Evolutionary conservation across 2,888 invertebrate genomes (phyloP).

Genomic region (Beris chalybata): DNA sequence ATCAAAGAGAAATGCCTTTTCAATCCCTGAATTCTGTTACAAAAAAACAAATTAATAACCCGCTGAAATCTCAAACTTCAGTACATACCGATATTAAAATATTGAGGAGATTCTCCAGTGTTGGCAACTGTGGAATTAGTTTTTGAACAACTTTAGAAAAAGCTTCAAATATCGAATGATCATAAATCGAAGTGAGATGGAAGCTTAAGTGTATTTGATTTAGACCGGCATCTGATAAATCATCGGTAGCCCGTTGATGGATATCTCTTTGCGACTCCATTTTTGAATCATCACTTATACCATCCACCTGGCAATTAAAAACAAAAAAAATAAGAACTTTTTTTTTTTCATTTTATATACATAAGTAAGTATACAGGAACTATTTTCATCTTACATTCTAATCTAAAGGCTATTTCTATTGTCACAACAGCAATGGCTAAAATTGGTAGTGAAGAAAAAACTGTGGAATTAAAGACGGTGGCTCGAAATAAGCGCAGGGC

Average conservation of each 20-base stretch:
- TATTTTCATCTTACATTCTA: too few species aligned
- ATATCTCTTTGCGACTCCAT: slow-evolving; percentile 99
- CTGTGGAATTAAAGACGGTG: too few species aligned
- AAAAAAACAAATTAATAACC: not conserved
- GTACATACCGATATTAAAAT: slow-evolving; percentile 92
- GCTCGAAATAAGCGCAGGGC: too few species aligned
- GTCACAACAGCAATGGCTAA: too few species aligned
- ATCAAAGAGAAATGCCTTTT: slow-evolving; percentile 99
- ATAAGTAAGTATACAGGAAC: too few species aligned
- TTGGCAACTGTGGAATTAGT: slow-evolving; percentile 94
- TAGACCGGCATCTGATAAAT: slow-evolving; percentile 82
- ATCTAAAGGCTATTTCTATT: too few species aligned
- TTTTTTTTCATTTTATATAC: too few species aligned
- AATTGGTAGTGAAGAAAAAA: too few species aligned
- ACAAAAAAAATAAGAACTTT: too few species aligned
- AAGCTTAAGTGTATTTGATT: slow-evolving; percentile 91
- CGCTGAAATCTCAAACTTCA: not conserved
- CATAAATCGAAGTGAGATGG: slow-evolving; percentile 98
- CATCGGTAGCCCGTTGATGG: slow-evolving; percentile 94
- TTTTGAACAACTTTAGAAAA: slow-evolving; percentile 99
- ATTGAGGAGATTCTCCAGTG: slow-evolving; percentile 94
- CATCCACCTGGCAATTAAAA: slow-evolving; percentile 73
- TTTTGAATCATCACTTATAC: slow-evolving; percentile 97
- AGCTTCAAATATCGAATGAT: slow-evolving; percentile 99
- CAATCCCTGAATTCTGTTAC: slow-evolving; percentile 92